Evolutionary conservation across 2,888 invertebrate species (phyloP), one percentile per base, ranked within the genome.

Genomic region (Chrysopilus asiliformis): DNA sequence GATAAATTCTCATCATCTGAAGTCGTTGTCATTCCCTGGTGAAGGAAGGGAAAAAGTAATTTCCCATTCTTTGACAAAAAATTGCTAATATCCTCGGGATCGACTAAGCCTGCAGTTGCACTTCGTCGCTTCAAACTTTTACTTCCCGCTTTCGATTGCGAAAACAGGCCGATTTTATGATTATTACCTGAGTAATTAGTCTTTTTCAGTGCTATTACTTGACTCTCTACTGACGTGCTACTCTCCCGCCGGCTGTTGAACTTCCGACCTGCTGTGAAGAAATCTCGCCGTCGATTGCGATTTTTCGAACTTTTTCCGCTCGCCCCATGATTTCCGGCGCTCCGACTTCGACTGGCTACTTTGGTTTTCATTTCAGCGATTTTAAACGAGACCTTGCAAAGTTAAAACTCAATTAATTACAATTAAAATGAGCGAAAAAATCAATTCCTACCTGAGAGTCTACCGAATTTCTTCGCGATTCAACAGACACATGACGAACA

Each of bases 361-460:
- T 82, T 82, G 3, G 82, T 81, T 53, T 82, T 84, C 67, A 84
- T 70, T 59, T 86, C 85, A 1, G 84, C 80, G 30, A 85, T 79
- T 60, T 85, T 84, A 1, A 86, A 79, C 0, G 84, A 84, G 4
- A 61, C 60, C 49, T 53, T 10, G 12, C 16, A 22, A 8, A n/a
- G 3, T 14, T 3, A 19, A 24, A 17, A 27, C n/a, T 34, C 18
- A 17, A 25, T 14, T n/a, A 14, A 16, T 3, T 9, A 5, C 20
- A 20, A 13, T 6, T n/a, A n/a, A n/a, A n/a, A n/a, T n/a, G n/a
- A n/a, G n/a, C n/a, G n/a, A n/a, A n/a, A n/a, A 27, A 18, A 16
- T 17, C 3, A 13, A 2, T 15, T 10, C 24, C 43, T 32, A 83
- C 69, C 52, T 89, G 87, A 34, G 89, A 89, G 53, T 90, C 90